phyloP scores from a whole-genome alignment of 2,113 vertebrate genomes.

The Dasyurus viverrinus region DNA sequence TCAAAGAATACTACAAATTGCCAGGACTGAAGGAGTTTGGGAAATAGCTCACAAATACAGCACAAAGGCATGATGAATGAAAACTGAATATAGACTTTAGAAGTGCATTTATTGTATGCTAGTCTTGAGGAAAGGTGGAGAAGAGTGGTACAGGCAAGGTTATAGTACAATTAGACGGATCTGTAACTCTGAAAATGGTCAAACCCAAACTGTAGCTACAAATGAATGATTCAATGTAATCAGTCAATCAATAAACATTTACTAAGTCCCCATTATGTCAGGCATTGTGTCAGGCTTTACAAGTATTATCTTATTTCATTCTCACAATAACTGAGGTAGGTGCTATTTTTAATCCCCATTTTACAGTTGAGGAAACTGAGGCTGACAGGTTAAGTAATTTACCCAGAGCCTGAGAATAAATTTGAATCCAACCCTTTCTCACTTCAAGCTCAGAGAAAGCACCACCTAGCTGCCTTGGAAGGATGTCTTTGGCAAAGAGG shows the following conservation, averaged over 20 bases:
- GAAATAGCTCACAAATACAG: too few relatives aligned
- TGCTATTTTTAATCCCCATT: background rate
- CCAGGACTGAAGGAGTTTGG: too few relatives aligned
- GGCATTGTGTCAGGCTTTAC: background rate
- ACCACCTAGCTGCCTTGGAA: background rate
- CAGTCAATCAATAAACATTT: background rate
- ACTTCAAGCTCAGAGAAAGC: background rate
- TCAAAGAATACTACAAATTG: background rate
- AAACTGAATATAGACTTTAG: background rate
- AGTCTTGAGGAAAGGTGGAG: background rate
- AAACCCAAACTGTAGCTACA: background rate
- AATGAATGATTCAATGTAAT: background rate
- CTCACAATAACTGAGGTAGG: background rate
- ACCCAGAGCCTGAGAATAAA: background rate
- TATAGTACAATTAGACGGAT: background rate
- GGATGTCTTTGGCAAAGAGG: background rate
- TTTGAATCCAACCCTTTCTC: background rate
- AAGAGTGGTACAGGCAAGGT: background rate
- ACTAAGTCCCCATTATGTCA: background rate
- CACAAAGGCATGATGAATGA: too few relatives aligned
- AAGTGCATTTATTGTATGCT: background rate
- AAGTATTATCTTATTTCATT: background rate
- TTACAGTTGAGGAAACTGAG: background rate
- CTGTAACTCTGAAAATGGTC: background rate
- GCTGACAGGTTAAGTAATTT: background rate